Conservation (phyloP, 2,797 vertebrate species). For the Muraenolepis orangiensis region DNA sequence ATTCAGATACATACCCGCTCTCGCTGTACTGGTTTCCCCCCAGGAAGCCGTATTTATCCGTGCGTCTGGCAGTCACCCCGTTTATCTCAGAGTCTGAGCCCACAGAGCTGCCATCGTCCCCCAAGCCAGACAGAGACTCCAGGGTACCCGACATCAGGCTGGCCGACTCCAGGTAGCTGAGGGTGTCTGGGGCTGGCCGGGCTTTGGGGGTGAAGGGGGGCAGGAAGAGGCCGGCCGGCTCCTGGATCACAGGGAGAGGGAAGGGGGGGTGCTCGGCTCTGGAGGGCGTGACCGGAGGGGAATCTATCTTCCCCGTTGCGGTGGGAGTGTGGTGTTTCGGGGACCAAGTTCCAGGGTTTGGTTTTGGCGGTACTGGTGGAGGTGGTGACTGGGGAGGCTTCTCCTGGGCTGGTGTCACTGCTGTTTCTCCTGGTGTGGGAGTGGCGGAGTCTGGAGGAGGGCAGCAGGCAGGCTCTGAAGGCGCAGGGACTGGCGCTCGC, state of each 20-base stretch:
- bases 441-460: conserved; percentile 18
- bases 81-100: conserved; percentile 90
- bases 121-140: conserved; percentile 81
- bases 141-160: conserved; percentile 89
- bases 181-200: conserved; percentile 75
- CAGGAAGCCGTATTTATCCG: conserved; percentile 90
- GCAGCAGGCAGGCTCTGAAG: conserved; percentile 34
- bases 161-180: conserved; percentile 87
- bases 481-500: conserved; percentile 40
- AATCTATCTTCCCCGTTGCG: background rate
- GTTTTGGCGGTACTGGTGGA: conserved; percentile 34
- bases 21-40: conserved; percentile 84
- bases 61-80: conserved; percentile 76
- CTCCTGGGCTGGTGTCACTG: conserved; percentile 21
- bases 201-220: conserved; percentile 33
- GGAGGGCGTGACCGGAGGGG: conserved; percentile 37
- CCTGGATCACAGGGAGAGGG: conserved; percentile 66
- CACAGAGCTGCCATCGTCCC: conserved; percentile 85
- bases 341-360: conserved; percentile 27
- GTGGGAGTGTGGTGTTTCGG: background rate
- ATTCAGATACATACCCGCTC: conserved; percentile 54
- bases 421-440: conserved; percentile 1
- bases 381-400: conserved; percentile 37
- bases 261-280: conserved; percentile 49
- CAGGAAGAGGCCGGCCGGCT: conserved; percentile 43